Conservation (phyloP, 1,140 invertebrate species). For the Brachionus koreanus region DNA sequence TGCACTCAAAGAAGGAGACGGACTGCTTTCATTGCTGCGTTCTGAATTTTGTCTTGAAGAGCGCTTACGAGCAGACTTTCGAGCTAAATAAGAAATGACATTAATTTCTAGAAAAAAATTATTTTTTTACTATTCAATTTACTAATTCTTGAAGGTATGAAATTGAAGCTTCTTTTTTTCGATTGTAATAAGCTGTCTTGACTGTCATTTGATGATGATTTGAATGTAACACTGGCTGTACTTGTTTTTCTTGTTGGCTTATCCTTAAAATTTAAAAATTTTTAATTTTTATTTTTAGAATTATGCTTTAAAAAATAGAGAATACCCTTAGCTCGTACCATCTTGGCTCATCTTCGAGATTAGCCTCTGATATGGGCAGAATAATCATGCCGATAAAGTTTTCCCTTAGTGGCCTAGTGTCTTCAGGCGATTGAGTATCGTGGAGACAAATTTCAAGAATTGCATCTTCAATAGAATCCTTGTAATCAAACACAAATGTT, state of each 20-base stretch:
- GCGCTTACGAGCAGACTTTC: constrained; percentile 19
- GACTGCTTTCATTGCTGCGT: background rate
- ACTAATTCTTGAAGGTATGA: background rate
- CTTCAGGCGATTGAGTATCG: constrained; percentile 3
- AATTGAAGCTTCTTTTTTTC: background rate
- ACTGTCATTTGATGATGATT: constrained; percentile 41
- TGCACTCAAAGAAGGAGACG: background rate
- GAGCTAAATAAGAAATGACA: background rate
- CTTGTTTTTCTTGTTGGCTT: constrained; percentile 31
- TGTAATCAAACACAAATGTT: constrained; percentile 73
- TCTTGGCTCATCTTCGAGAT: constrained; percentile 75
- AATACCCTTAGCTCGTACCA: constrained; percentile 69
- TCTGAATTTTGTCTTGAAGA: background rate
- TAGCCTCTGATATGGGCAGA: constrained; percentile 70
- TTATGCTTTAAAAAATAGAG: background rate
- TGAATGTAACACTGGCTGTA: constrained; percentile 41
- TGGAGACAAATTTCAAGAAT: constrained; percentile 39
- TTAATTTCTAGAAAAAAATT: background rate
- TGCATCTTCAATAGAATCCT: constrained; percentile 68
- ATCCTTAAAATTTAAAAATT: too few species aligned
- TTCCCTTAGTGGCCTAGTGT: constrained; percentile 59
- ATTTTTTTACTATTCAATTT: background rate
- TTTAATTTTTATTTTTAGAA: too few species aligned
- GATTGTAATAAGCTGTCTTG: constrained; percentile 3
- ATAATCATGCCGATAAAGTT: constrained; percentile 63